These are phyloP conservation scores for Andricus quercusramuli DNA, from an alignment of 2,888 invertebrate species.

Conservation along the genomic window DNA sequence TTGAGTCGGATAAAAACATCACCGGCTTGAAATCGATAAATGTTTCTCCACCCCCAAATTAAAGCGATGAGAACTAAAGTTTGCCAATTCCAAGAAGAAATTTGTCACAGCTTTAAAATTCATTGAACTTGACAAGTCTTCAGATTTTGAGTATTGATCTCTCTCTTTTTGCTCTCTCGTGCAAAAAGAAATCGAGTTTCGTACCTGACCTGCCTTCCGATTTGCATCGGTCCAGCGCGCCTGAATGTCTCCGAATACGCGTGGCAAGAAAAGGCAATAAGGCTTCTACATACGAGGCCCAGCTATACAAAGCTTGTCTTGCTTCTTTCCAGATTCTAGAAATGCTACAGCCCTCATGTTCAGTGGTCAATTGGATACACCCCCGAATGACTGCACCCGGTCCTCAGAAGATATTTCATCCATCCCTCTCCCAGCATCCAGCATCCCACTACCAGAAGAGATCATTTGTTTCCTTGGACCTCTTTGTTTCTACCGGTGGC, in stretches of 20 bases:
- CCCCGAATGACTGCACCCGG: conserved; percentile 48
- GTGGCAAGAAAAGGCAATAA: conserved; percentile 50
- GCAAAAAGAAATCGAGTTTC: conserved; percentile 51
- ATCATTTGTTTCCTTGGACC: conserved; percentile 62
- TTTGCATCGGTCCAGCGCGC: conserved; percentile 69
- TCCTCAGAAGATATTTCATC: conserved; percentile 53
- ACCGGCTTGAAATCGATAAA: neutral
- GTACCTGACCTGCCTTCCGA: conserved; percentile 66
- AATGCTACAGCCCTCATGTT: conserved; percentile 43
- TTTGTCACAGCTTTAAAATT: conserved; percentile 4
- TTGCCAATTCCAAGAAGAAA: conserved; percentile 15
- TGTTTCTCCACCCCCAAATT: neutral
- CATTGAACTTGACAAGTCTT: conserved; percentile 28
- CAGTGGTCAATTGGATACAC: conserved; percentile 66
- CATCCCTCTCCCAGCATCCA: conserved; percentile 42
- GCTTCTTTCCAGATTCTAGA: neutral
- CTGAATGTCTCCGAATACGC: conserved; percentile 67
- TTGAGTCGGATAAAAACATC: neutral
- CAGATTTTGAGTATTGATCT: conserved; percentile 48
- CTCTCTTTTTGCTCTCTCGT: conserved; percentile 49
- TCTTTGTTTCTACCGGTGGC: conserved; percentile 54
- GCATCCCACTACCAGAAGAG: conserved; percentile 45
- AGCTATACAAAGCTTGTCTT: neutral
- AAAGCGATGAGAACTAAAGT: conserved; percentile 7
- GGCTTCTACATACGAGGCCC: neutral